phyloP scores from a whole-genome alignment of 2,888 invertebrate species.

The Orthonychiurus folsomi region DNA sequence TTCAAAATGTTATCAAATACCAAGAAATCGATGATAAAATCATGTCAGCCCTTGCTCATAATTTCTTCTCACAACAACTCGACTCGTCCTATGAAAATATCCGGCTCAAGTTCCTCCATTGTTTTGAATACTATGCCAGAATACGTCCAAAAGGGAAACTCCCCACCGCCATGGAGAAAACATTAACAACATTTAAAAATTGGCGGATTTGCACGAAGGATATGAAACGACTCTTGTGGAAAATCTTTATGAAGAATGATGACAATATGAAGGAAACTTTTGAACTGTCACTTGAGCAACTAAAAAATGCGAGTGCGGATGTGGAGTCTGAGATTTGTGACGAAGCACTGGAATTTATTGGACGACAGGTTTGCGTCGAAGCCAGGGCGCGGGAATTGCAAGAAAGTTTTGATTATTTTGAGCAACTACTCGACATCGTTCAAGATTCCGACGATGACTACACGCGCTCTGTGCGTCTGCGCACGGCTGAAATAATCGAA shows the following conservation, averaged over 20 bases:
- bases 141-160: not conserved
- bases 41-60: not conserved
- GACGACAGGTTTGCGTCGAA: not conserved
- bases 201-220: not conserved
- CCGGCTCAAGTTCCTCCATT: not conserved
- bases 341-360: conserved; percentile 4
- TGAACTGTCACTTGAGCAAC: not conserved
- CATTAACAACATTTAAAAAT: not conserved
- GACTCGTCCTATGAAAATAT: conserved; percentile 3
- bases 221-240: not conserved
- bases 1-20: not conserved
- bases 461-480: not conserved
- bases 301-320: not conserved
- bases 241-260: not conserved
- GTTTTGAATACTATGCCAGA: not conserved
- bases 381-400: not conserved
- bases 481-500: conserved; percentile 4
- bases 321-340: not conserved
- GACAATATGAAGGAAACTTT: not conserved
- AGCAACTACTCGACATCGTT: not conserved
- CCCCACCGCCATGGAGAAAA: not conserved
- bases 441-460: not conserved
- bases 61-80: not conserved
- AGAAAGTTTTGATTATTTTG: not conserved
- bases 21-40: not conserved